Percentiles rank a stretch among this genome's conserved stretches.
These are phyloP conservation scores for Pseudomyrmex flavicornis DNA, from an alignment of 1,140 invertebrate genomes.

Conservation along the genomic window DNA sequence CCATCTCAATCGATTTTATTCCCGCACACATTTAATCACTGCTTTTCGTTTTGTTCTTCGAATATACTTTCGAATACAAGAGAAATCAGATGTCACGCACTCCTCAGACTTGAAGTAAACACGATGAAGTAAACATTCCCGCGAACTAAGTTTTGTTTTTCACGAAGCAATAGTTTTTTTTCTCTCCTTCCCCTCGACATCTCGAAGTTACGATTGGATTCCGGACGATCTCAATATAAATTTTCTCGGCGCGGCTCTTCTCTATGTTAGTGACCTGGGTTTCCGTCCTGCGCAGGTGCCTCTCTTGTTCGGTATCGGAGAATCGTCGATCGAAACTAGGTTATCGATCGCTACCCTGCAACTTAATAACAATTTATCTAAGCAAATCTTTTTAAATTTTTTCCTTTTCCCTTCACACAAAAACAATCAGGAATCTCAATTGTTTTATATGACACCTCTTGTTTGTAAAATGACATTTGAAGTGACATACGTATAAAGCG, in stretches of 20 bases:
- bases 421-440: too few relatives aligned
- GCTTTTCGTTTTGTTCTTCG: too few relatives aligned
- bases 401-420: too few relatives aligned
- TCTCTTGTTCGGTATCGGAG: slow-evolving; percentile 38
- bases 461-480: too few relatives aligned
- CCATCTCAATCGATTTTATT: not conserved
- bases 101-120: too few relatives aligned
- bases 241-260: not conserved
- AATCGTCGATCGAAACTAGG: slow-evolving; percentile 71
- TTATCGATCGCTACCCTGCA: slow-evolving; percentile 69
- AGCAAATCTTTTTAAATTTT: too few relatives aligned
- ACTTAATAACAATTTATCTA: slow-evolving; percentile 15
- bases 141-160: not conserved
- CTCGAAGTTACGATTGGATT: not conserved
- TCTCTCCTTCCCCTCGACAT: too few relatives aligned
- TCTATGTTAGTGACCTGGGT: slow-evolving; percentile 38
- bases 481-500: too few relatives aligned
- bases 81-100: too few relatives aligned
- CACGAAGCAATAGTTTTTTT: not conserved
- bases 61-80: not conserved
- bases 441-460: too few relatives aligned
- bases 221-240: slow-evolving; percentile 2
- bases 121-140: too few relatives aligned
- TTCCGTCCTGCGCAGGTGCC: slow-evolving; percentile 46
- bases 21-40: not conserved